A percentile compares a stretch with the other conserved stretches of the same genome.
phyloP scores from a whole-genome alignment of 2,888 invertebrate genomes.

The Heliothis peltigera region DNA sequence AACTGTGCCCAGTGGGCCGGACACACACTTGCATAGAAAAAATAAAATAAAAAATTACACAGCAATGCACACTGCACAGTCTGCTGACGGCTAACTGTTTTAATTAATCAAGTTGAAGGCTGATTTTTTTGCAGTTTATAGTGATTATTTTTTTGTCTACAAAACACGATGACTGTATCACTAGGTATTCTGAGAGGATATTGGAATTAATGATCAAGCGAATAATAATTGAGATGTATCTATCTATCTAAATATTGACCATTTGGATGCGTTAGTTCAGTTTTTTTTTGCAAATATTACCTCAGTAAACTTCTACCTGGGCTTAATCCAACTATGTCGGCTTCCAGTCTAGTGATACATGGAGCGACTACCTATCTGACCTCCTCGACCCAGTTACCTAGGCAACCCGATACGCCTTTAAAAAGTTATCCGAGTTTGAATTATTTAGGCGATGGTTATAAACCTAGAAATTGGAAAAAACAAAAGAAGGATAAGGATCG shows the following conservation, averaged over 20 bases:
- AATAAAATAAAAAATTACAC: conserved; percentile 38
- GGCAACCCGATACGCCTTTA: too few species aligned
- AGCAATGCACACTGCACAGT: conserved; percentile 51
- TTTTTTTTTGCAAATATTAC: too few species aligned
- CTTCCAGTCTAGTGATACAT: too few species aligned
- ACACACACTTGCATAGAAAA: conserved; percentile 33
- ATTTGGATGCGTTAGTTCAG: not conserved
- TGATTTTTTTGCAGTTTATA: conserved; percentile 1
- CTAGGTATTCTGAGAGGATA: conserved; percentile 16
- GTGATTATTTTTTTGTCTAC: conserved; percentile 14
- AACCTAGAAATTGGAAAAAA: too few species aligned
- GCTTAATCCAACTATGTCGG: too few species aligned
- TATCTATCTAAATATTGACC: too few species aligned
- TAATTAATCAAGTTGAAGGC: conserved; percentile 40
- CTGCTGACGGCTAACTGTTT: conserved; percentile 47
- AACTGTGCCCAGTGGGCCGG: conserved; percentile 62
- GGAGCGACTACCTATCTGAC: too few species aligned
- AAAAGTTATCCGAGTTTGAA: too few species aligned
- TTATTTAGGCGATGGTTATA: too few species aligned
- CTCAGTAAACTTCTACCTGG: too few species aligned
- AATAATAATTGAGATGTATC: conserved; percentile 8
- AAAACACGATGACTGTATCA: conserved; percentile 22
- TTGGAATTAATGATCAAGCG: not conserved
- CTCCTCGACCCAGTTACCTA: too few species aligned
- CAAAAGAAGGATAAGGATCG: too few species aligned